A percentile compares a stretch with the other conserved stretches of the same genome.
Conservation (phyloP, 23 tunicate species). For the Styela clava region DNA sequence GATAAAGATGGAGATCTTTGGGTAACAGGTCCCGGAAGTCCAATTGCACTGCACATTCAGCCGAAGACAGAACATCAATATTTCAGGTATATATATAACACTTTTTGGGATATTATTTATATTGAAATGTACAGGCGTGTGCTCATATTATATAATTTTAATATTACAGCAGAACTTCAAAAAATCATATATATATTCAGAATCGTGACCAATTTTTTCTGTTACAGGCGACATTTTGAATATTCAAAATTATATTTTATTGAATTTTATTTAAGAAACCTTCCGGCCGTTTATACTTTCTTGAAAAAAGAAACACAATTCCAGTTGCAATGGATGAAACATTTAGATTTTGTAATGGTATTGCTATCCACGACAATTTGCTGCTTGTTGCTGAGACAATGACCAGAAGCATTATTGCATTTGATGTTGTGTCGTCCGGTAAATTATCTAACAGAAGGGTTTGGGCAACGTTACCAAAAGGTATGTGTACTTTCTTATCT, state of each 20-base stretch:
- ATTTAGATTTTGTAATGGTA: constrained; percentile 72
- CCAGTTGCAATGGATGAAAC: constrained; percentile 52
- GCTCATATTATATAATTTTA: too few species aligned
- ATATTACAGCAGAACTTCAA: neutral
- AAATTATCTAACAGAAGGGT: constrained; percentile 46
- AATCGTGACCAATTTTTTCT: too few species aligned
- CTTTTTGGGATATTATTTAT: too few species aligned
- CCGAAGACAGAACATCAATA: constrained; percentile 50
- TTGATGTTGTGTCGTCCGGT: constrained; percentile 49
- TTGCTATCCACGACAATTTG: constrained; percentile 48
- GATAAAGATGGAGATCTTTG: constrained; percentile 77
- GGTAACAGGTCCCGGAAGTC: constrained; percentile 79
- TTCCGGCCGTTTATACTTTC: constrained; percentile 49
- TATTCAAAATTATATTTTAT: neutral
- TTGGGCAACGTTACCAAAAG: constrained; percentile 63
- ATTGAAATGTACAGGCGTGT: too few species aligned
- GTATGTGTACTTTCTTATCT: neutral
- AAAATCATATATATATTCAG: too few species aligned
- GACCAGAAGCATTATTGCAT: constrained; percentile 55
- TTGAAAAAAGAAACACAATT: constrained; percentile 34
- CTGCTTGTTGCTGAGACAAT: constrained; percentile 78
- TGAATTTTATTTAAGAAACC: constrained; percentile 53
- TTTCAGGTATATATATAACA: constrained; percentile 51
- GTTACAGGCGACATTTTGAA: too few species aligned
- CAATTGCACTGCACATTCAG: constrained; percentile 61